Evolutionary conservation across 1,140 invertebrate genomes (phyloP).

Genomic region (Drosophila triauraria): DNA sequence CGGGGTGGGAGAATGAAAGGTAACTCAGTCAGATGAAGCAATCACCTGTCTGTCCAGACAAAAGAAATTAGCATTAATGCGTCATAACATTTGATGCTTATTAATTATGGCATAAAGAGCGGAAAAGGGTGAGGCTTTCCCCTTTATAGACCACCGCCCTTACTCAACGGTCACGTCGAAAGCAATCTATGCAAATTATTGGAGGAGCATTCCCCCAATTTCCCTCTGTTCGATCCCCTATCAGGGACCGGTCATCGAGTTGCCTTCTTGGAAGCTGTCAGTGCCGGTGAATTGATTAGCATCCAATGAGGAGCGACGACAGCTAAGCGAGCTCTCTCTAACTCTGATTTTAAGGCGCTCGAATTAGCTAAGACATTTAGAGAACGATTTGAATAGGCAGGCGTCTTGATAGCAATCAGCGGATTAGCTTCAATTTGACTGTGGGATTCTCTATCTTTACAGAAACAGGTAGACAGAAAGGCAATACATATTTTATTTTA

Average conservation of each 20-base stretch:
- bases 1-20: slow-evolving; percentile 5
- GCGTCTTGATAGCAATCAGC: slow-evolving; percentile 1
- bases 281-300: slow-evolving; percentile 37
- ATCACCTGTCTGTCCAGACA: slow-evolving; percentile 51
- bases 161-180: slow-evolving; percentile 16
- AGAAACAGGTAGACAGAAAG: background rate
- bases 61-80: slow-evolving; percentile 71
- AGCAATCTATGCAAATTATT: slow-evolving; percentile 52
- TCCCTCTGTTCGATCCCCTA: background rate
- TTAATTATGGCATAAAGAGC: slow-evolving; percentile 65
- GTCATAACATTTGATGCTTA: slow-evolving; percentile 74
- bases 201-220: background rate
- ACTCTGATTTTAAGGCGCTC: slow-evolving; percentile 34
- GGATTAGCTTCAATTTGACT: background rate
- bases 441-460: background rate
- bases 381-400: slow-evolving; percentile 32
- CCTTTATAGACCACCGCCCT: background rate
- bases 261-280: slow-evolving; percentile 51
- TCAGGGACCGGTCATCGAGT: slow-evolving; percentile 15
- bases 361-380: slow-evolving; percentile 32
- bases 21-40: slow-evolving; percentile 53
- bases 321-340: slow-evolving; percentile 26
- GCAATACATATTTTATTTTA: background rate
- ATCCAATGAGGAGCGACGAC: slow-evolving; percentile 9
- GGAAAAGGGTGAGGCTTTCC: slow-evolving; percentile 1